Percentiles rank a stretch among this genome's conserved stretches.
These are phyloP conservation scores for Lemur catta DNA, from an alignment of 2,797 vertebrate species.

Conservation along the genomic window DNA sequence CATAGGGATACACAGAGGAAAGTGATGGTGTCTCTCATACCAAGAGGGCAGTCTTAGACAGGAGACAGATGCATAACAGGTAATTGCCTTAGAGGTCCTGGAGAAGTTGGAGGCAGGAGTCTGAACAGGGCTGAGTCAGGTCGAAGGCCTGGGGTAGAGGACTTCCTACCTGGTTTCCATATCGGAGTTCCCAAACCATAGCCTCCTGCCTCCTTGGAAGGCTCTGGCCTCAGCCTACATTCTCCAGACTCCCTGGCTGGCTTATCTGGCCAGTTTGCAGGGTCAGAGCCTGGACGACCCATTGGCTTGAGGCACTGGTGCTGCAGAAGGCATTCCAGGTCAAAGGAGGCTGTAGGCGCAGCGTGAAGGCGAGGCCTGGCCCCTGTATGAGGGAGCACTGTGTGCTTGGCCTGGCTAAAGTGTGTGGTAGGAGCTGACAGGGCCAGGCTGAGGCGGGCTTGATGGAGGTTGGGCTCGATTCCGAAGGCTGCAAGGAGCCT, in stretches of 20 bases:
- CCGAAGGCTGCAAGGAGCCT: background rate
- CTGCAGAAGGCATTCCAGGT: background rate
- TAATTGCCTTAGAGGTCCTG: background rate
- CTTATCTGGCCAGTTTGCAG: background rate
- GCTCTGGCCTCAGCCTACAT: background rate
- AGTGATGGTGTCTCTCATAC: background rate
- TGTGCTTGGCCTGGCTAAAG: background rate
- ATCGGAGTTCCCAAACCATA: background rate
- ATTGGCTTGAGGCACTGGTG: background rate
- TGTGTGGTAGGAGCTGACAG: background rate
- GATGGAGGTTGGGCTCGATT: background rate
- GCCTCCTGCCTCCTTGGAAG: background rate
- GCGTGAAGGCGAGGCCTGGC: accelerated
- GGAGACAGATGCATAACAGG: background rate
- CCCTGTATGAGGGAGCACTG: accelerated
- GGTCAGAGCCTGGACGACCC: no score
- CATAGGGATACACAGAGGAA: background rate
- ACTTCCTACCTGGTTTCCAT: background rate
- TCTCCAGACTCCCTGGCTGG: background rate
- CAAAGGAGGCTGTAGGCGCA: background rate
- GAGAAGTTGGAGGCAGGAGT: background rate
- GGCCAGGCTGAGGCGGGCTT: background rate
- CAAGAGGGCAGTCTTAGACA: background rate
- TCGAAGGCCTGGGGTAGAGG: background rate
- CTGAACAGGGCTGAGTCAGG: no score